A percentile compares a stretch with the other conserved stretches of the same genome.
These are phyloP conservation scores for Erannis defoliaria DNA, from an alignment of 2,888 invertebrate genomes.

Conservation along the genomic window DNA sequence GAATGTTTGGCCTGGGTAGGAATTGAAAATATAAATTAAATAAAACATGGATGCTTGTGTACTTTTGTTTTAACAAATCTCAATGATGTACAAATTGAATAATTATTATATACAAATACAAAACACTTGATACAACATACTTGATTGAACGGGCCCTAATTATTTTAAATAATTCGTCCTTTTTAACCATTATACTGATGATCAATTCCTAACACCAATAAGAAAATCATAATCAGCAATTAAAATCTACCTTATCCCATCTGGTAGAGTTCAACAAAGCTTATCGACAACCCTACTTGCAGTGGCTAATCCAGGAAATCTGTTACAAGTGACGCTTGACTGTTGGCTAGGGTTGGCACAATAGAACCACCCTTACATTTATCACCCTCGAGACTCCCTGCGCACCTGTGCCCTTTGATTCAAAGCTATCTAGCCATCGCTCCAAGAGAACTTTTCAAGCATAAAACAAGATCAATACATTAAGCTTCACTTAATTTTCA, in stretches of 20 bases:
- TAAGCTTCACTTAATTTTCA: too few relatives aligned
- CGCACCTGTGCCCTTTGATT: slow-evolving; percentile 46
- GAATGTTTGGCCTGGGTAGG: too few relatives aligned
- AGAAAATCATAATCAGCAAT: background rate
- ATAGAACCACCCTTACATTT: slow-evolving; percentile 42
- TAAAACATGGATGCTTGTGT: too few relatives aligned
- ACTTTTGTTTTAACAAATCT: too few relatives aligned
- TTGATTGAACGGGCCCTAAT: too few relatives aligned
- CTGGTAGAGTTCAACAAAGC: slow-evolving; percentile 30
- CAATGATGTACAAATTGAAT: too few relatives aligned
- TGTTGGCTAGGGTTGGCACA: slow-evolving; percentile 44
- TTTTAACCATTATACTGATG: too few relatives aligned
- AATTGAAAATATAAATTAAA: too few relatives aligned
- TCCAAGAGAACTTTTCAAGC: background rate
- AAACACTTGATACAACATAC: too few relatives aligned
- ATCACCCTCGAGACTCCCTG: slow-evolving; percentile 41
- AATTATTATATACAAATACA: too few relatives aligned
- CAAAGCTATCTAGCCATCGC: slow-evolving; percentile 33
- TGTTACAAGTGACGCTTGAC: slow-evolving; percentile 58
- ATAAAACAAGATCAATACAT: background rate
- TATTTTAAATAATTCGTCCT: too few relatives aligned
- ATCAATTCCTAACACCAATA: too few relatives aligned
- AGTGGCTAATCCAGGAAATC: slow-evolving; percentile 60
- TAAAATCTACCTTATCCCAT: slow-evolving; percentile 20
- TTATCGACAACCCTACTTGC: slow-evolving; percentile 36